A percentile compares a stretch with the other conserved stretches of the same genome.
Evolutionary conservation across 64 coral and sea anemone genomes (phyloP).

Genomic region (Pocillopora damicornis): DNA sequence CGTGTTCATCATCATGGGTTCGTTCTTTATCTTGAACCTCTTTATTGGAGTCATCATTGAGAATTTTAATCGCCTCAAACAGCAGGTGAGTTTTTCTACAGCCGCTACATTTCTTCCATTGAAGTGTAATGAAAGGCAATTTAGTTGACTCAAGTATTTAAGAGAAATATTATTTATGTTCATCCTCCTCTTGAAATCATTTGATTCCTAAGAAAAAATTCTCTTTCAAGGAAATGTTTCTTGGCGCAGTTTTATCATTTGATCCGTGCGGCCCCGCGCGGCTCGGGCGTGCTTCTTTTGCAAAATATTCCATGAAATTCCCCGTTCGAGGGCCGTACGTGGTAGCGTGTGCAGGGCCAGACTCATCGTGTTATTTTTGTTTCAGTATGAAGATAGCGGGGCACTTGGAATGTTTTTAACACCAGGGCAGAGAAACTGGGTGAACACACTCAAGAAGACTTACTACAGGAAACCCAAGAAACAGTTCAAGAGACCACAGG

Average conservation of each 20-base stretch:
- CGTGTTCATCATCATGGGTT: slow-evolving; percentile 82
- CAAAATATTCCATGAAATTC: no score
- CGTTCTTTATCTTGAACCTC: slow-evolving; percentile 82
- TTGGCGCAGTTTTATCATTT: no score
- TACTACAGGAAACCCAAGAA: slow-evolving; percentile 87
- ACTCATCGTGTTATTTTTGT: neutral
- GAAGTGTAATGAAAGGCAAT: neutral
- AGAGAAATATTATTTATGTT: no score
- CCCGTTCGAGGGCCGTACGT: no score
- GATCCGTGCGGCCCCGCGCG: no score
- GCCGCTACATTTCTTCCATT: neutral
- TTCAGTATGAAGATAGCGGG: slow-evolving; percentile 93
- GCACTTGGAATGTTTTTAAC: slow-evolving; percentile 91
- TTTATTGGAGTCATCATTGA: slow-evolving; percentile 94
- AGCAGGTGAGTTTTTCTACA: slow-evolving; percentile 42
- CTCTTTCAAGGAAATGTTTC: no score
- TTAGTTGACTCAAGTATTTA: no score
- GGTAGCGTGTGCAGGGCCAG: no score
- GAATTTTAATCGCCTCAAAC: slow-evolving; percentile 89
- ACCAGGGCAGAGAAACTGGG: slow-evolving; percentile 94
- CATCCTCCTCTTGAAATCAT: no score
- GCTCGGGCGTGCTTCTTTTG: no score
- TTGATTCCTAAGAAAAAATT: no score
- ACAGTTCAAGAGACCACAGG: slow-evolving; percentile 85
- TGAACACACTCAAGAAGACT: slow-evolving; percentile 89